phyloP scores from a whole-genome alignment of 2,113 vertebrate species.

The Ornithorhynchus anatinus region DNA sequence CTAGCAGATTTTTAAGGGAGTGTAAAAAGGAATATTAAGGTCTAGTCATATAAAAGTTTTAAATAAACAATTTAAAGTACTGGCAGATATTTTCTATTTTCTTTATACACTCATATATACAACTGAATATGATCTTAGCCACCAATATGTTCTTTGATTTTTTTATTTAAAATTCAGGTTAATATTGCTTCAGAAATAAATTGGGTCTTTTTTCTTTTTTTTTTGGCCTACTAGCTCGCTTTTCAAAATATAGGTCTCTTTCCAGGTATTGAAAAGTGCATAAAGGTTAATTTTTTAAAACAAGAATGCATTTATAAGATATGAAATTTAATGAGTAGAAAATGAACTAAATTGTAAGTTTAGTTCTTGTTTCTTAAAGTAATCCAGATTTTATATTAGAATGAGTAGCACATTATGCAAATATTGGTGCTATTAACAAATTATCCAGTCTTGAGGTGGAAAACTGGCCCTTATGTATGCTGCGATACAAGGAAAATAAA shows the following conservation, averaged over 20 bases:
- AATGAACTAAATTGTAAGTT: neutral
- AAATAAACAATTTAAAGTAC: conserved; percentile 3
- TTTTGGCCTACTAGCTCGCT: no score
- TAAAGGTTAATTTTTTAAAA: conserved; percentile 7
- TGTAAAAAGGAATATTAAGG: neutral
- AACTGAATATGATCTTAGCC: neutral
- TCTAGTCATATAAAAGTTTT: conserved; percentile 15
- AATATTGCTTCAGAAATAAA: conserved; percentile 11
- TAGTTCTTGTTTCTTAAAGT: neutral
- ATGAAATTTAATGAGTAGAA: neutral
- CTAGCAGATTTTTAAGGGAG: neutral
- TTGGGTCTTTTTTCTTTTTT: neutral
- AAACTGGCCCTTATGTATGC: no score
- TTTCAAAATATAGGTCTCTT: no score
- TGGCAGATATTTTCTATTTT: no score
- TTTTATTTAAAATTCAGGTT: conserved; percentile 18
- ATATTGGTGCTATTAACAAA: no score
- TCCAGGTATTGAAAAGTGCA: no score
- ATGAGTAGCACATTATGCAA: neutral
- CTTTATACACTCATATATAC: conserved; percentile 1
- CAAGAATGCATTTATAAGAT: conserved; percentile 11
- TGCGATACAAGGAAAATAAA: no score
- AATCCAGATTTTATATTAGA: neutral
- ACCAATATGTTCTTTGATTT: neutral
- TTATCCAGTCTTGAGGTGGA: no score